Percentiles rank a stretch among this genome's conserved stretches.
Evolutionary conservation across 2,113 vertebrate genomes (phyloP).

Genomic region (Cnemophilus loriae): DNA sequence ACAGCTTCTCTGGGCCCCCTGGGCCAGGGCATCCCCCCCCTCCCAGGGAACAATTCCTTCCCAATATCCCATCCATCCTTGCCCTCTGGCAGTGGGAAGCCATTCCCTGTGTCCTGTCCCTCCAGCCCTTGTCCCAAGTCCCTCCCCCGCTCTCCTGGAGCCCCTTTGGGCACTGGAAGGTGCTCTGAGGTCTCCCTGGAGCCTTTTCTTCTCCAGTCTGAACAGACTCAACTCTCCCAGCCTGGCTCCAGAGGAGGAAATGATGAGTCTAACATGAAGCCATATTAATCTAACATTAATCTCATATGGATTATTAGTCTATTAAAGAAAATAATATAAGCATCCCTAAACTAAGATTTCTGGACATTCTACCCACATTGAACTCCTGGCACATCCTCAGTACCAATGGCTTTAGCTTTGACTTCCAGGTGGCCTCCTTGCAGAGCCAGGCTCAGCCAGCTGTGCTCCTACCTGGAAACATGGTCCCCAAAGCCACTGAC

Average conservation of each 20-base stretch:
- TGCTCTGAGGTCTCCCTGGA: neutral
- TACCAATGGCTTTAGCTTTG: neutral
- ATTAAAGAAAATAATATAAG: neutral
- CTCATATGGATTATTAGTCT: neutral
- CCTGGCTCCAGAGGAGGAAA: neutral
- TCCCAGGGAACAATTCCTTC: neutral
- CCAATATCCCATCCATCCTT: neutral
- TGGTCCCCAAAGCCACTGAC: neutral
- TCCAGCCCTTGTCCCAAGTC: neutral
- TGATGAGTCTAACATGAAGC: neutral
- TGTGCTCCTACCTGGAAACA: neutral
- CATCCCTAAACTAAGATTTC: neutral
- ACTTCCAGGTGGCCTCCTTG: neutral
- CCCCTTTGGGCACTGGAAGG: rapidly evolving
- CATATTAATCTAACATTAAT: neutral
- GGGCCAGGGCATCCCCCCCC: neutral
- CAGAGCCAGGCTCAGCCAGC: neutral
- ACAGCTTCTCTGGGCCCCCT: neutral
- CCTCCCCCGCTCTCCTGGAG: neutral
- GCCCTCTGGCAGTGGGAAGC: neutral
- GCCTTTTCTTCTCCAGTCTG: rapidly evolving
- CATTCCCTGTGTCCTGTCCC: neutral
- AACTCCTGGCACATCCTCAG: neutral
- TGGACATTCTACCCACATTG: neutral
- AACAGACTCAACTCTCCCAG: neutral